These are phyloP conservation scores for Orius insidiosus DNA, from an alignment of 1,140 invertebrate species.

Conservation along the genomic window DNA sequence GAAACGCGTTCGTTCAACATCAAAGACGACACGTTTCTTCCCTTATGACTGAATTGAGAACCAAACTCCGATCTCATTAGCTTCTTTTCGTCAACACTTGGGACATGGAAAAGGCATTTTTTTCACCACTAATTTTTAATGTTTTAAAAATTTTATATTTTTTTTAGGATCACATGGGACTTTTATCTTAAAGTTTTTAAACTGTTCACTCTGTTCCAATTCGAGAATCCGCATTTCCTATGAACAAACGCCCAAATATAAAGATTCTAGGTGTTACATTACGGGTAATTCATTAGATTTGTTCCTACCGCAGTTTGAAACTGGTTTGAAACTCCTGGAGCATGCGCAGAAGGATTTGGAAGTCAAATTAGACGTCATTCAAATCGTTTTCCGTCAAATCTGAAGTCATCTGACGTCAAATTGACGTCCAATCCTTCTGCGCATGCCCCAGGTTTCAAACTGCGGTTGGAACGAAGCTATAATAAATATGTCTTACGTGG, in stretches of 20 bases:
- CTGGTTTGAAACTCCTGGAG: too few relatives aligned
- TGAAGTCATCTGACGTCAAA: too few relatives aligned
- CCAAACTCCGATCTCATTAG: conserved; percentile 1
- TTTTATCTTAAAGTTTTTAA: neutral
- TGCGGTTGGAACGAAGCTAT: too few relatives aligned
- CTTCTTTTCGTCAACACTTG: conserved; percentile 3
- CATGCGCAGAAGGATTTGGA: too few relatives aligned
- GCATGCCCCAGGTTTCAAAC: too few relatives aligned
- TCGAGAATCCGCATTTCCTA: neutral
- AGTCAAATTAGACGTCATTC: too few relatives aligned
- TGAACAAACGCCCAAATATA: neutral
- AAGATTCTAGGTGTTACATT: conserved; percentile 2
- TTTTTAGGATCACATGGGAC: neutral
- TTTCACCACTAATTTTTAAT: neutral
- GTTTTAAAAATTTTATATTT: neutral
- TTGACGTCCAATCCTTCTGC: too few relatives aligned
- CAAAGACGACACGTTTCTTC: conserved; percentile 4
- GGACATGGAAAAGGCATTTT: conserved; percentile 2
- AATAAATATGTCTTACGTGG: too few relatives aligned
- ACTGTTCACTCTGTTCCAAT: neutral
- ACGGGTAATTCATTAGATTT: neutral
- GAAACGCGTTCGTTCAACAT: neutral
- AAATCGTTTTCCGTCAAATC: too few relatives aligned
- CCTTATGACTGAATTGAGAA: conserved; percentile 1
- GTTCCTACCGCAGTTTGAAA: too few relatives aligned